These are phyloP conservation scores for Papilio gigon DNA, from an alignment of 2,888 invertebrate species.

Conservation along the genomic window DNA sequence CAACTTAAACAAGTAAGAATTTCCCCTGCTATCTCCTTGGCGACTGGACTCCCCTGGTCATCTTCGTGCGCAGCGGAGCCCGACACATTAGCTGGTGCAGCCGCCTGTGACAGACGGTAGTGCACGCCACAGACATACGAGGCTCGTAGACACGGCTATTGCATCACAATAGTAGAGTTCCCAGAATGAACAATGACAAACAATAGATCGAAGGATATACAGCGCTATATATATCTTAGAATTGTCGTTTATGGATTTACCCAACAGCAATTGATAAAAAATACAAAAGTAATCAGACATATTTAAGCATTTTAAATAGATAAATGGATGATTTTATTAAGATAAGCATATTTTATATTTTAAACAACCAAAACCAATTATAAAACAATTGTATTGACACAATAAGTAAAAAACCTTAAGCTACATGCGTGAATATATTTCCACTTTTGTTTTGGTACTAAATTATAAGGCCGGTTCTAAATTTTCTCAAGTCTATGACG, in stretches of 20 bases:
- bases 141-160: constrained; percentile 46
- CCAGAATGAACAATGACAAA: not conserved
- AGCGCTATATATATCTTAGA: not conserved
- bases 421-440: not conserved
- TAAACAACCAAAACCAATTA: not conserved
- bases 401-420: constrained; percentile 38
- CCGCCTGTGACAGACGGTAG: constrained; percentile 72
- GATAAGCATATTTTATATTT: not conserved
- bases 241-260: not conserved
- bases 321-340: not conserved
- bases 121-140: constrained; percentile 57
- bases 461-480: constrained; percentile 60
- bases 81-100: constrained; percentile 65
- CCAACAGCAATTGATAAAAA: not conserved
- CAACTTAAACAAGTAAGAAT: not conserved
- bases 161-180: not conserved
- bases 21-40: constrained; percentile 22
- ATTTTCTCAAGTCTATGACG: constrained; percentile 63
- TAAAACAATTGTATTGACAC: not conserved
- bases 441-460: constrained; percentile 32
- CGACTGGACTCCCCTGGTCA: constrained; percentile 26
- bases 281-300: too few species aligned
- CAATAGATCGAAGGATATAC: not conserved
- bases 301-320: not conserved
- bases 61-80: constrained; percentile 59